Base-by-base conservation (phyloP, 2,113 vertebrate species). In the Tragelaphus buxtoni region DNA sequence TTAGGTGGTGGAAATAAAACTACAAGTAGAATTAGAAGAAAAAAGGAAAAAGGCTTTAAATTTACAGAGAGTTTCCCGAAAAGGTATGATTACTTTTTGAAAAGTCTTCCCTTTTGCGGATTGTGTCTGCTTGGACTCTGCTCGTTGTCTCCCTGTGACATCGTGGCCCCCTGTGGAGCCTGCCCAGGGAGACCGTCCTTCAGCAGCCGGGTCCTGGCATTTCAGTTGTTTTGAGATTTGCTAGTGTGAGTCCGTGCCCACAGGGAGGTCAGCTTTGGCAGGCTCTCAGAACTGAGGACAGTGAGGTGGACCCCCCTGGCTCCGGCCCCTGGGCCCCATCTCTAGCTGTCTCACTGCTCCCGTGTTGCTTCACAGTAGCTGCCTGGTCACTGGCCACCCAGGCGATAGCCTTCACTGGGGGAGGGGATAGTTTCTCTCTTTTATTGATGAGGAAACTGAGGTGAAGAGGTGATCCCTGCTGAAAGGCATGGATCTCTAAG, bases 1-100 rank as follows among this genome's bases (percentile, higher is more conserved):
- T 88, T 95, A 99, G 99, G 99, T 99, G 72, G 99, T 99, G 85
- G 99, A 99, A 98, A 99, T 99, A 96, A 99, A 99, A 98, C 98
- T 99, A 3, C 99, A 99, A 95, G 99, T 99, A 97, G 98, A 99
- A 94, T 98, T 99, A 95, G 99, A 99, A 98, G 98, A 99, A 86
- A 99, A 99, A 95, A 98, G 98, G 86, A 99, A 98, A 49, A 99
- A 99, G 98, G 98, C 98, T 35, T 98, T 99, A 79, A 91, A 97
- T 83, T 97, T 98, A 63, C 99, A 99, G 96, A 99, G 98, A 95
- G 96, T 96, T 22, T 98, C 98, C 85, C 96, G 89, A 77, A 99
- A 98, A 99, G 99, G 99, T 99, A 97, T 7, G 86, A 32, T 53
- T 14, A 5, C 16, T 20, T 11, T 35, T 28, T 5, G 11, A 53